Evolutionary conservation across 1,140 invertebrate genomes (phyloP).

Genomic region (Caerostris darwini): DNA sequence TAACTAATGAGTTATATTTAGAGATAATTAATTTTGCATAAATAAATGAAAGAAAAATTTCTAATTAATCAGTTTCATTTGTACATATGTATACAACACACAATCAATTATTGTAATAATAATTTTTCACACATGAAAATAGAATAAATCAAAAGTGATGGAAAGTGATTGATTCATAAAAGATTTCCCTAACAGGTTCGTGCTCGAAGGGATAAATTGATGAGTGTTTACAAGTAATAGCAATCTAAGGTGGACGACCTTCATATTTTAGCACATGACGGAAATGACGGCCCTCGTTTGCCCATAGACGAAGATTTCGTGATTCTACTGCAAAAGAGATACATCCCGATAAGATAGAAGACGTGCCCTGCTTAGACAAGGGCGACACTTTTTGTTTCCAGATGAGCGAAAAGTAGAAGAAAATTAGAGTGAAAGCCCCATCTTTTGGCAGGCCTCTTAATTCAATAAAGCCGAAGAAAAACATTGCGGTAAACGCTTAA

Average conservation of each 20-base stretch:
- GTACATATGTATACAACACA: no score
- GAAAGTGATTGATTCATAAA: no score
- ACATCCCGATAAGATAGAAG: slow-evolving; percentile 19
- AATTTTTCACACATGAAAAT: no score
- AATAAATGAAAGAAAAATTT: no score
- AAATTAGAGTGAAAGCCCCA: background rate
- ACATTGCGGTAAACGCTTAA: background rate
- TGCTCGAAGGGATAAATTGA: background rate
- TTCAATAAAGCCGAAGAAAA: background rate
- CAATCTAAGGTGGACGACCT: background rate
- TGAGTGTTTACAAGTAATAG: slow-evolving; percentile 8
- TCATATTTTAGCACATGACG: slow-evolving; percentile 47
- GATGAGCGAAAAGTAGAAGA: slow-evolving; percentile 39
- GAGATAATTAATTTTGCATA: no score
- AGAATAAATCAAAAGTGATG: no score
- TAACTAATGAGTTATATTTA: no score
- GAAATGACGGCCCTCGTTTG: background rate
- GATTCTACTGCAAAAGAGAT: slow-evolving; percentile 25
- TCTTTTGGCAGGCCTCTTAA: background rate
- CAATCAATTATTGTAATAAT: no score
- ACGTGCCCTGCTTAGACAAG: slow-evolving; percentile 28
- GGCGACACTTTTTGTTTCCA: slow-evolving; percentile 13
- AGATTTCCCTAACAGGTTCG: background rate
- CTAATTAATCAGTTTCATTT: no score
- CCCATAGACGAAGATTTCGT: slow-evolving; percentile 18